Conservation (phyloP, 1,140 invertebrate species). For the Bombus terrestris region DNA sequence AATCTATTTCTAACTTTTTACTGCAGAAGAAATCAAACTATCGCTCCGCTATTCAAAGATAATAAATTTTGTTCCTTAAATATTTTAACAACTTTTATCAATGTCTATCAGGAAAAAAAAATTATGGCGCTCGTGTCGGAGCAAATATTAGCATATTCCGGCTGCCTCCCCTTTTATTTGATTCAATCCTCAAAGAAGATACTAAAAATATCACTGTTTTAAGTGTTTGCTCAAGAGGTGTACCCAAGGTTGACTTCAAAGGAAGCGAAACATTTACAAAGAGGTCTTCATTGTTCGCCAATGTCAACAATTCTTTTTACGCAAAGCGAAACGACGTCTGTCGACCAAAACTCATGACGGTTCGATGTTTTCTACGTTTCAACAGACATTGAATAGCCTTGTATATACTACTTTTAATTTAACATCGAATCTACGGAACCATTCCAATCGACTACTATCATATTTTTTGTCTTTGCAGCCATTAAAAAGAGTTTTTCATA, state of each 20-base stretch:
- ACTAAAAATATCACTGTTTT: slow-evolving; percentile 21
- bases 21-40: too few relatives aligned
- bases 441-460: too few relatives aligned
- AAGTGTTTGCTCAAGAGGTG: slow-evolving; percentile 5
- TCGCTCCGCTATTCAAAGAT: neutral
- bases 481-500: too few relatives aligned
- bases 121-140: neutral
- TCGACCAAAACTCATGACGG: neutral
- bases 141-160: slow-evolving; percentile 15
- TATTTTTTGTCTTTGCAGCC: too few relatives aligned
- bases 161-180: neutral
- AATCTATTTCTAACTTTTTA: too few relatives aligned
- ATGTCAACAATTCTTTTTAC: slow-evolving; percentile 13
- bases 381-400: slow-evolving; percentile 42
- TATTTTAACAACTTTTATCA: neutral
- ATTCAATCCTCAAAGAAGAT: slow-evolving; percentile 1
- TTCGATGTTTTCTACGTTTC: slow-evolving; percentile 9
- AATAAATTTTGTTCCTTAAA: neutral
- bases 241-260: slow-evolving; percentile 1
- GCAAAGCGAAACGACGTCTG: neutral
- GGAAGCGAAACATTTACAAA: slow-evolving; percentile 3
- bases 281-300: neutral
- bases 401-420: slow-evolving; percentile 44
- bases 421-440: too few relatives aligned
- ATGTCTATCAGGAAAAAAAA: too few relatives aligned